A percentile compares a stretch with the other conserved stretches of the same genome.
Conservation (phyloP, 2,888 invertebrate species). For the Amblyjoppa fuscipennis region DNA sequence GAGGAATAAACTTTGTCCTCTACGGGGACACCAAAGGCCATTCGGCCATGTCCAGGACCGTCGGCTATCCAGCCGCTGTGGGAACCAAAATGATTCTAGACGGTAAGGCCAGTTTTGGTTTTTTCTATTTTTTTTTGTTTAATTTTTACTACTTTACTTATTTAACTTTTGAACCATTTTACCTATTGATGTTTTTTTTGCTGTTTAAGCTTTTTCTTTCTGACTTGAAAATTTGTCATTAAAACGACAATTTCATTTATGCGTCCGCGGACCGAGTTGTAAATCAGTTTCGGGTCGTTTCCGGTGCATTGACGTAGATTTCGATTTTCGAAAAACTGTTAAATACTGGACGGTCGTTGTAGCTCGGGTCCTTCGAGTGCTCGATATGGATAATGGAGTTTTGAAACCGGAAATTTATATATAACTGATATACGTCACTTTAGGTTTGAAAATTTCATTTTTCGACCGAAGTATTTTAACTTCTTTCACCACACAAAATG, state of each 20-base stretch:
- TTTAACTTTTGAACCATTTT: slow-evolving; percentile 13
- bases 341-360: no score
- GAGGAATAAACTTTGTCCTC: slow-evolving; percentile 94
- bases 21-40: slow-evolving; percentile 94
- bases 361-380: no score
- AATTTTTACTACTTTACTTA: background rate
- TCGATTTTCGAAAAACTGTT: no score
- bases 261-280: no score
- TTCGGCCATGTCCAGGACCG: slow-evolving; percentile 98
- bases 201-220: background rate
- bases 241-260: background rate
- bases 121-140: background rate
- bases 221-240: background rate
- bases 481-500: no score
- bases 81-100: slow-evolving; percentile 99
- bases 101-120: slow-evolving; percentile 87
- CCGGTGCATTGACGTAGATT: no score
- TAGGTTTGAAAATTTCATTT: no score
- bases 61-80: slow-evolving; percentile 97
- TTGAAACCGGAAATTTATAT: no score
- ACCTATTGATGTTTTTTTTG: background rate
- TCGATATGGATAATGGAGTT: no score
- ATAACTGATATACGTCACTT: no score
- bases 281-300: no score
- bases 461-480: no score